Percentiles rank a stretch among this genome's conserved stretches.
phyloP scores from a whole-genome alignment of 2,113 vertebrate genomes.

The Acanthochromis polyacanthus region DNA sequence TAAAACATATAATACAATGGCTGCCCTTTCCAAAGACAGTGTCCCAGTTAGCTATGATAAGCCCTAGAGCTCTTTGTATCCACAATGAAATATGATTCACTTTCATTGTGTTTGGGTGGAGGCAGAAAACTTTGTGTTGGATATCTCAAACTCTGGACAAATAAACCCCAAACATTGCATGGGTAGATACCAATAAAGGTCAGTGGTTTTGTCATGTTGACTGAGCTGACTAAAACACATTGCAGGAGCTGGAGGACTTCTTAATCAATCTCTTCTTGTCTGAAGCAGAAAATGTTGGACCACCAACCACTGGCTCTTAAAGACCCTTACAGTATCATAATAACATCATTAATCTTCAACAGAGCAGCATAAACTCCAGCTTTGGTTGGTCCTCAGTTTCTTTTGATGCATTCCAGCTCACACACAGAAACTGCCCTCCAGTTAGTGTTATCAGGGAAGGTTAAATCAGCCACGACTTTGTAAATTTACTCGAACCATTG shows the following conservation, averaged over 20 bases:
- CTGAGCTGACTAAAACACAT: neutral
- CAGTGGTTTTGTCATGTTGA: neutral
- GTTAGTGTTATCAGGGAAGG: slow-evolving; percentile 31
- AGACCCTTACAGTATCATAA: slow-evolving; percentile 14
- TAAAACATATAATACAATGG: neutral
- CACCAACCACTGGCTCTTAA: slow-evolving; percentile 10
- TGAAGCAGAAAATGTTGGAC: slow-evolving; percentile 6
- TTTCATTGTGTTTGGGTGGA: neutral
- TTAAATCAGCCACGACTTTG: slow-evolving; percentile 56
- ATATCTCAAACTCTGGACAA: neutral
- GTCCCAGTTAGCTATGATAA: neutral
- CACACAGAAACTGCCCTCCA: slow-evolving; percentile 24
- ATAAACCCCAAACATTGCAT: slow-evolving; percentile 5
- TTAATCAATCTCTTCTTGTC: slow-evolving; percentile 1
- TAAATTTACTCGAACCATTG: slow-evolving; percentile 31
- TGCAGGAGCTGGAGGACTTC: neutral
- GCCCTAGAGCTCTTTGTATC: neutral
- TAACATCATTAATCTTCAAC: slow-evolving; percentile 30
- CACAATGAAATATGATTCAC: neutral
- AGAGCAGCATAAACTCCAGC: slow-evolving; percentile 8
- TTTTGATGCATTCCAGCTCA: slow-evolving; percentile 40
- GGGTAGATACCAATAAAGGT: neutral
- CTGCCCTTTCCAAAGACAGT: neutral
- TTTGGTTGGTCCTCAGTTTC: slow-evolving; percentile 13
- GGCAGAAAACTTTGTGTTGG: neutral